Evolutionary conservation across 2,888 invertebrate genomes (phyloP).

Genomic region (Noctuana brunneofusca): DNA sequence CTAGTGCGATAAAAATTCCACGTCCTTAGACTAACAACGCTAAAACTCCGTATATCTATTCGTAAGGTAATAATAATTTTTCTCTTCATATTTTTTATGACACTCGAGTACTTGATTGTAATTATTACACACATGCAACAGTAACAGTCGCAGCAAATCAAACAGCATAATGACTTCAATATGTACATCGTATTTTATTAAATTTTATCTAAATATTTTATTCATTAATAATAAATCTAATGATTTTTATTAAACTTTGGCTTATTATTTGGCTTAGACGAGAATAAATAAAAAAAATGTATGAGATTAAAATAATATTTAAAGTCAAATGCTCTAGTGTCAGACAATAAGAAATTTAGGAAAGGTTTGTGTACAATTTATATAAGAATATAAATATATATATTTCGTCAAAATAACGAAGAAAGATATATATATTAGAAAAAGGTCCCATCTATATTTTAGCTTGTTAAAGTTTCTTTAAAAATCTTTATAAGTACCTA

Average conservation of each 20-base stretch:
- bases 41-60: conserved; percentile 23
- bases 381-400: conserved; percentile 61
- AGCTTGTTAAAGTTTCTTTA: conserved; percentile 42
- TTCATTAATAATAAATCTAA: conserved; percentile 42
- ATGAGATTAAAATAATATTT: conserved; percentile 37
- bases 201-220: conserved; percentile 30
- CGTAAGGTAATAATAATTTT: conserved; percentile 36
- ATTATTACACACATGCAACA: conserved; percentile 62
- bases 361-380: conserved; percentile 59
- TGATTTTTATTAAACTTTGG: conserved; percentile 65
- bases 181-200: conserved; percentile 40
- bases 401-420: conserved; percentile 54
- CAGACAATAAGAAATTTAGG: conserved; percentile 51
- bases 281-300: conserved; percentile 47
- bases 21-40: conserved; percentile 44
- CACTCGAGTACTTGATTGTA: conserved; percentile 54
- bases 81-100: conserved; percentile 33
- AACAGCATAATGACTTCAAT: conserved; percentile 20
- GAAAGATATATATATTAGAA: conserved; percentile 57
- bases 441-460: conserved; percentile 59
- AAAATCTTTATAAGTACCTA: conserved; percentile 15
- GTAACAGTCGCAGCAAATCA: conserved; percentile 26
- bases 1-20: conserved; percentile 42
- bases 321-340: conserved; percentile 57
- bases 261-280: conserved; percentile 73